These are phyloP conservation scores for Echinops telfairi DNA, from an alignment of 2,113 vertebrate genomes.

Conservation along the genomic window DNA sequence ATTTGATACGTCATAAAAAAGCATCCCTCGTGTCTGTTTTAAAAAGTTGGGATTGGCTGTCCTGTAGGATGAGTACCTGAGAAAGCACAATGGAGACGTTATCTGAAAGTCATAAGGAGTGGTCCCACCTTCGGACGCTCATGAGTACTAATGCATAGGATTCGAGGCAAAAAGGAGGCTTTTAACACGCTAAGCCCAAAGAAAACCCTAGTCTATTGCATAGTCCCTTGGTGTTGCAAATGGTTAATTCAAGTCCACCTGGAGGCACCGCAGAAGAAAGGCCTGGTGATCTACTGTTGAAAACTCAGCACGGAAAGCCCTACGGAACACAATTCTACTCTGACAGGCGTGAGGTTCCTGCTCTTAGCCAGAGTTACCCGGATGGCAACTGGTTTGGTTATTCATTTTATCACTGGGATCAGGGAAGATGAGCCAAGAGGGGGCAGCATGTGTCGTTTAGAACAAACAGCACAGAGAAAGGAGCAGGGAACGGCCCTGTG, in stretches of 20 bases:
- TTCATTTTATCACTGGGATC: not conserved
- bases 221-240: not conserved
- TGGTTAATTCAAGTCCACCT: not conserved
- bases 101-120: constrained; percentile 6
- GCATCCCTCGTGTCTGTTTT: not conserved
- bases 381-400: not conserved
- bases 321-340: not conserved
- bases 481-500: no score
- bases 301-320: not conserved
- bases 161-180: not conserved
- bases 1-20: not conserved
- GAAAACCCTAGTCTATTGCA: not conserved
- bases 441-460: not conserved
- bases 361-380: not conserved
- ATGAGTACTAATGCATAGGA: not conserved
- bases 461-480: not conserved
- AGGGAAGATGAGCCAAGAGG: no score
- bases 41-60: not conserved
- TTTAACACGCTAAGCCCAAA: not conserved
- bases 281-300: not conserved
- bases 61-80: not conserved
- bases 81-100: not conserved
- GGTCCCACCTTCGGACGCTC: not conserved
- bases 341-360: not conserved
- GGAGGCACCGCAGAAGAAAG: not conserved